Evolutionary conservation across 2,113 vertebrate genomes (phyloP), one percentile per base, ranked within the genome.

Genomic region (Anser brachyrhynchus): DNA sequence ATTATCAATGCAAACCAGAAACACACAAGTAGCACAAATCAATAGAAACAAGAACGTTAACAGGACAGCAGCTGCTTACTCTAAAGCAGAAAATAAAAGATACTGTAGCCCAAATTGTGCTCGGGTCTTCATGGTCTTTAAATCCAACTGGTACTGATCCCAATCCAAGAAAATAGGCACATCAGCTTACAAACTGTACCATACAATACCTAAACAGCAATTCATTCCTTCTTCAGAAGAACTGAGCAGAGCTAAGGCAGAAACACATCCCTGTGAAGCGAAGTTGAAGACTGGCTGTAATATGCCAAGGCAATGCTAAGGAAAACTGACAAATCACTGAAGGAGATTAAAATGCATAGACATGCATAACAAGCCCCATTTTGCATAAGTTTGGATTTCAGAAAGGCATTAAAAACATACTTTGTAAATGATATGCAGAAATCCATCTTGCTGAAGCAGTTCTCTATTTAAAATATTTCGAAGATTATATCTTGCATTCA

Each of bases 321-420:
- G 74, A 93, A 91, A 95, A 83, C 94, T 85, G 84, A 59, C 54
- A 82, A 84, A 93, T 94, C 90, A 87, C 80, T 84, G 84, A 89
- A 87, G 91, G 85, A 93, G 92, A 97, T 97, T 97, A 95, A 97
- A 97, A 97, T 96, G 88, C 92, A 89, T 18, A 72, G 93, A 93
- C 55, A 90, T 11, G 69, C 89, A 89, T 22, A 85, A 71, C 64
- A 29, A 77, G 75, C 57, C 73, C 70, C 25, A 9, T 91, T 90
- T 87, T 88, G 93, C 88, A 89, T 91, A 93, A 83, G 85, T 89
- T 87, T 78, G 35, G 59, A 83, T 83, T 55, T 69, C 94, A 82
- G 59, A 93, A 84, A 80, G 93, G 95, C 87, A 65, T 84, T 87
- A 95, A 96, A 96, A 96, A 93, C 95, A 96, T 92, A 86, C 84